Evolutionary conservation across 2,113 vertebrate genomes (phyloP), one percentile per base, ranked within the genome.

Genomic region (Bambusicola thoracicus): DNA sequence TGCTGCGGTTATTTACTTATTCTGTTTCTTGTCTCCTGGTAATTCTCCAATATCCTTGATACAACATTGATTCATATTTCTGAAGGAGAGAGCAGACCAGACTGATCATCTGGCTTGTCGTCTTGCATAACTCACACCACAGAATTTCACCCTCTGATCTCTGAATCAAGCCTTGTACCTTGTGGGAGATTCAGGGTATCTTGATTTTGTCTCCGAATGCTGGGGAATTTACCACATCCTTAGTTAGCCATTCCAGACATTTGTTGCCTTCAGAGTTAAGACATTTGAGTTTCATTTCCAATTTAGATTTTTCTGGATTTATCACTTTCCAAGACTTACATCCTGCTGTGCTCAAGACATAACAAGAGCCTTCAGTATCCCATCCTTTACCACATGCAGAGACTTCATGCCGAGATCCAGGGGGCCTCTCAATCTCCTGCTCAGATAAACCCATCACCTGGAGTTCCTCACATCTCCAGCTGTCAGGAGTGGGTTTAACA

Each of bases 191-290:
- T 21, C 73, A 89, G 53, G 9, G 32, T 59, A 73, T 86, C 79
- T 77, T 86, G 65, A 67, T 81, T 89, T 92, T 65, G 1, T 81
- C 25, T 87, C n/a, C 76, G 72, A 13, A n/a, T 29, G 19, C 53
- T 41, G 68, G 58, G 76, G 92, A 91, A 72, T 79, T 85, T 92
- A 90, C 92, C 93, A 88, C 87, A 93, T 86, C 80, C 83, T 88
- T 75, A 30, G 80, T 91, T 75, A 90, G 62, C 62, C 22, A 2
- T 86, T 95, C 90, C 92, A 97, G 83, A 73, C 4, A 0, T 51
- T 78, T 55, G 65, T 51, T 72, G 53, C 63, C 63, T 81, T 90
- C 36, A 66, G n/a, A 59, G 77, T 73, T 76, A 88, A 78, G 69
- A 85, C 77, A 66, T 80, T 62, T 27, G 34, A 61, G 51, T 61